Conservation (phyloP, 2,797 vertebrate genomes). For the Arrhamphus sclerolepis region DNA sequence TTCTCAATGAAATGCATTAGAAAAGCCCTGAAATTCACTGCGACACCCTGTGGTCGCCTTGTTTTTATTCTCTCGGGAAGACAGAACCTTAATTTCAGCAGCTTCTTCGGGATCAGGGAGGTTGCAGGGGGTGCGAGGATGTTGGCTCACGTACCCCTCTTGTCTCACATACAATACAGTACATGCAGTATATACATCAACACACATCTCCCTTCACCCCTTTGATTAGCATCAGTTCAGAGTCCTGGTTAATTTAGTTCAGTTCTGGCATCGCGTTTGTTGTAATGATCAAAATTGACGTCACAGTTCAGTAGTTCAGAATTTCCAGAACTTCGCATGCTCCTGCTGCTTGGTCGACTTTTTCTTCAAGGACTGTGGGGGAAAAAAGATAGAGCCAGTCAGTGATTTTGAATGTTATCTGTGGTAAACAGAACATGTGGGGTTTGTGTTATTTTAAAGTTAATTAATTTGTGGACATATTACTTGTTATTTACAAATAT, state of each 20-base stretch:
- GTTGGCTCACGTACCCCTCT: constrained; percentile 49
- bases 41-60: constrained; percentile 60
- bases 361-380: constrained; percentile 78
- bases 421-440: background rate
- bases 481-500: background rate
- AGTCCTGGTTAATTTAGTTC: constrained; percentile 69
- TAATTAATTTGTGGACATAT: constrained; percentile 2
- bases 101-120: constrained; percentile 40
- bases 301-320: constrained; percentile 84
- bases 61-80: constrained; percentile 51
- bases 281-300: constrained; percentile 73
- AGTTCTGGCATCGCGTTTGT: constrained; percentile 72
- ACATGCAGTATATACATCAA: constrained; percentile 60
- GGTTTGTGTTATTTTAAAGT: background rate
- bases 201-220: constrained; percentile 29
- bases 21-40: constrained; percentile 61
- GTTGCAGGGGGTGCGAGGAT: constrained; percentile 44
- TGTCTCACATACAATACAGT: constrained; percentile 42
- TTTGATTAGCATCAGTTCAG: constrained; percentile 64
- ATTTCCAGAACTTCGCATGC: constrained; percentile 79
- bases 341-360: constrained; percentile 71
- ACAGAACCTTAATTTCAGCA: constrained; percentile 45
- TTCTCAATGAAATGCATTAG: constrained; percentile 47
- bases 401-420: background rate
- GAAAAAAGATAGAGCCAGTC: constrained; percentile 28